Base-by-base conservation (phyloP, 2,113 vertebrate genomes). In the human (Homo sapiens) region DNA sequence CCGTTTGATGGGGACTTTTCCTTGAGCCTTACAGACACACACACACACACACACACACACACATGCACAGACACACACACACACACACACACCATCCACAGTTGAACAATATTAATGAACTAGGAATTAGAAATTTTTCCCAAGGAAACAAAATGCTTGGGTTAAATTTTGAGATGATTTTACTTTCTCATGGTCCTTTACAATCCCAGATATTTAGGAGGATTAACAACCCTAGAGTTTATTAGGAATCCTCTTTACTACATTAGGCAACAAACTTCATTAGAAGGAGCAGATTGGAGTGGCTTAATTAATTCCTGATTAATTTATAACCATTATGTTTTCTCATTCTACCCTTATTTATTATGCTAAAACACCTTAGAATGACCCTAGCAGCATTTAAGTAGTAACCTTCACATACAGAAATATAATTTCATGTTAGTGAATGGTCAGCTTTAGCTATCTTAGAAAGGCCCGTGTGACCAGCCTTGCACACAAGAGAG, bases 91-190 rank as follows among this genome's bases (percentile, higher is more conserved):
- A 12, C 6, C 35, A 38, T 32, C 38, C 40, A 61, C 30, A 82
- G 27, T 0, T 52, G 61, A 78, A 86, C 20, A 59, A 14, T 80
- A 8, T 96, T 95, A 96, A 85, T 78, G 52, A 95, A 78, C 5
- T 70, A 70, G 38, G 64, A 91, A 86, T 86, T 32, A 64, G 45
- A 84, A 88, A 96, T 32, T 82, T 98, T 97, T 89, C 75, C 40
- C 93, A 95, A 97, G 81, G 92, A 98, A 97, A 93, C 50, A 97
- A 95, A 94, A 97, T 95, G 80, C 70, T 96, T 97, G 95, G 83
- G n/a, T 95, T 96, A 78, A 78, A 75, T 89, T 89, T 52, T 66
- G 61, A 94, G 52, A 93, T 82, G 55, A 48, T 84, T 95, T 76
- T 4, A 3, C n/a, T 81, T 93, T 96, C 64, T 88, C 20, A 25